Conservation (phyloP, 2,113 vertebrate species). For the Larimichthys crocea region DNA sequence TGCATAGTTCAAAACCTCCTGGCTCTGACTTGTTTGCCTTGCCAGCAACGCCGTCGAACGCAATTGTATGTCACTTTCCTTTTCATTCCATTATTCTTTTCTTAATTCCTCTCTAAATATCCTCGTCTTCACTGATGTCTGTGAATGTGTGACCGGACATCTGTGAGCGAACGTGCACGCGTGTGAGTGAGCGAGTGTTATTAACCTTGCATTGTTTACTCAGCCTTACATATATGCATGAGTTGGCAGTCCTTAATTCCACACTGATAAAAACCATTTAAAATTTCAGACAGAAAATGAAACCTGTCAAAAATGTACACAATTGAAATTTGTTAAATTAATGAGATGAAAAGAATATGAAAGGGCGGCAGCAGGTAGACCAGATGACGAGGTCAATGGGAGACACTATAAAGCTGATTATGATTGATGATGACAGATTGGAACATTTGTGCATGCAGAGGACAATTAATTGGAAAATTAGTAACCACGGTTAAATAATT, state of each 20-base stretch:
- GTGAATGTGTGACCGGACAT: constrained; percentile 17
- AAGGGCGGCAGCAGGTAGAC: constrained; percentile 84
- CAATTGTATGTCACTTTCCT: constrained; percentile 78
- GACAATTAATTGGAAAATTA: constrained; percentile 79
- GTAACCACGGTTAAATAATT: constrained; percentile 65
- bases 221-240: constrained; percentile 63
- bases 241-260: constrained; percentile 64
- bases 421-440: constrained; percentile 85
- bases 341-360: constrained; percentile 86
- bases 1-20: constrained; percentile 78
- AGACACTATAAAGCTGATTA: constrained; percentile 86
- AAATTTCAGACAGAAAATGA: constrained; percentile 81
- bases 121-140: constrained; percentile 22
- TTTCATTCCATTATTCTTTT: constrained; percentile 77
- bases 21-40: constrained; percentile 74
- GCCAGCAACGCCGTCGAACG: constrained; percentile 57
- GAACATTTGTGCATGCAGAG: constrained; percentile 75
- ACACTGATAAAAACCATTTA: constrained; percentile 65
- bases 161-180: background rate
- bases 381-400: constrained; percentile 88
- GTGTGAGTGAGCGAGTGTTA: constrained; percentile 50
- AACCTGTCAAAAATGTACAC: constrained; percentile 87
- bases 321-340: constrained; percentile 91
- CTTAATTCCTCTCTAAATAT: constrained; percentile 65
- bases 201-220: constrained; percentile 76